Base-by-base conservation (phyloP, 2,888 invertebrate genomes). In the Nomada fabriciana region DNA sequence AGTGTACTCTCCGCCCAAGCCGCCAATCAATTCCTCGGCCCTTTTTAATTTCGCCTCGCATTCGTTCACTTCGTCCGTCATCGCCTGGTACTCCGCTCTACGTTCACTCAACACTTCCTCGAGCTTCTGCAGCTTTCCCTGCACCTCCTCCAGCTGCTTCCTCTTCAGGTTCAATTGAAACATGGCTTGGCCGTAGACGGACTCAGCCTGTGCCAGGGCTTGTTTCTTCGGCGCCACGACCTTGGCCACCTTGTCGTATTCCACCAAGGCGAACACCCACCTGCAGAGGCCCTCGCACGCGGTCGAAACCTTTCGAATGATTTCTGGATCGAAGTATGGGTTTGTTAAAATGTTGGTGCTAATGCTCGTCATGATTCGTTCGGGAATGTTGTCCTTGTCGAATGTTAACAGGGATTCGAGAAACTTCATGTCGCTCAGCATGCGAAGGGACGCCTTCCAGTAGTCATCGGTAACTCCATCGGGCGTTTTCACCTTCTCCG, bases 211-310 rank as follows among this genome's bases (percentile, higher is more conserved):
- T 0, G 97, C 97, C 82, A 99, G 94, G 0, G 98, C 97, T 83
- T 97, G 95, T 93, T 98, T 98, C 94, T 99, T 99, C 0, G 99
- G 99, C 0, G 98, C 98, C 25, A 98, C 97, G 20, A 98, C 96
- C 94, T 97, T 97, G 0, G 98, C 98, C 0, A 98, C 98, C 88
- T 97, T 97, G 93, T 99, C 98, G 93, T 99, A 99, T 90, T 98
- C 97, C 2, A 98, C 97, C 93, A 99, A 96, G 0, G 99, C 99
- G 84, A 98, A 96, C 15, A 99, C 98, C 99, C 99, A 99, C 91
- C 97, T 97, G 93, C 98, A 98, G 90, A 98, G 95, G 83, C 97
- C 98, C 94, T 98, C 98, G 90, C 97, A 98, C 13, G 98, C 98
- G 0, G 97, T 96, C 0, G 98, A 98, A 0, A 98, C 98, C 0